Percentiles rank a stretch among this genome's conserved stretches.
phyloP scores from a whole-genome alignment of 2,113 vertebrate genomes.

The Neomonachus schauinslandi region DNA sequence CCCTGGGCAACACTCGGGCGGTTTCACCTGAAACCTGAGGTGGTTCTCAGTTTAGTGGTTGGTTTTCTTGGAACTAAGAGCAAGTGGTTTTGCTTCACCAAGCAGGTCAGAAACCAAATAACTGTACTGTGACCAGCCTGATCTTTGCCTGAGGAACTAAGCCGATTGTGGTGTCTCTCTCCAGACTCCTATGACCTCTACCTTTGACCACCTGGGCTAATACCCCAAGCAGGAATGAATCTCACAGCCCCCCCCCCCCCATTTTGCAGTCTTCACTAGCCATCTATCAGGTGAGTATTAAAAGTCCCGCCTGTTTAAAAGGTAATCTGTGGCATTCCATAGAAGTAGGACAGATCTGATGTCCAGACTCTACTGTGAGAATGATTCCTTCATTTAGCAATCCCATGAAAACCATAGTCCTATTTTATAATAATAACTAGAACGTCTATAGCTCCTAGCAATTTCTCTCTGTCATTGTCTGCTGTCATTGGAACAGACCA shows the following conservation, averaged over 20 bases:
- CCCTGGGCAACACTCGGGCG: neutral
- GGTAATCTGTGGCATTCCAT: neutral
- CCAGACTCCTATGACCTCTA: neutral
- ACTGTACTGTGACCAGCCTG: neutral
- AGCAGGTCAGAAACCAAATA: constrained; percentile 22
- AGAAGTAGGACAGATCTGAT: neutral
- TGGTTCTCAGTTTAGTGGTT: neutral
- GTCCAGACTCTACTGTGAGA: neutral
- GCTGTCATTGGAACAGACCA: constrained; percentile 23
- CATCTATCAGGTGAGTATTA: neutral
- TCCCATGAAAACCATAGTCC: neutral
- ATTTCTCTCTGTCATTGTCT: neutral
- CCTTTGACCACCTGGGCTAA: neutral
- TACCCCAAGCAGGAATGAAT: neutral
- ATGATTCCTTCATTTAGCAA: neutral
- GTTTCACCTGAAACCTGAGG: neutral
- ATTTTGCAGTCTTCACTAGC: neutral
- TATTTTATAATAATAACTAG: neutral
- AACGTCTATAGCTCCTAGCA: neutral
- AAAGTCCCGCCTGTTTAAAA: constrained; percentile 6
- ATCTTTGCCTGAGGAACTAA: neutral
- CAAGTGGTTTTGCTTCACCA: constrained; percentile 38
- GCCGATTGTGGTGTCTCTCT: neutral
- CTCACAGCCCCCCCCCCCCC: neutral
- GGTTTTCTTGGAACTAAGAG: constrained; percentile 41